Percentiles rank a stretch among this genome's conserved stretches.
phyloP scores from a whole-genome alignment of 2,797 vertebrate genomes.

The Lates japonicus region DNA sequence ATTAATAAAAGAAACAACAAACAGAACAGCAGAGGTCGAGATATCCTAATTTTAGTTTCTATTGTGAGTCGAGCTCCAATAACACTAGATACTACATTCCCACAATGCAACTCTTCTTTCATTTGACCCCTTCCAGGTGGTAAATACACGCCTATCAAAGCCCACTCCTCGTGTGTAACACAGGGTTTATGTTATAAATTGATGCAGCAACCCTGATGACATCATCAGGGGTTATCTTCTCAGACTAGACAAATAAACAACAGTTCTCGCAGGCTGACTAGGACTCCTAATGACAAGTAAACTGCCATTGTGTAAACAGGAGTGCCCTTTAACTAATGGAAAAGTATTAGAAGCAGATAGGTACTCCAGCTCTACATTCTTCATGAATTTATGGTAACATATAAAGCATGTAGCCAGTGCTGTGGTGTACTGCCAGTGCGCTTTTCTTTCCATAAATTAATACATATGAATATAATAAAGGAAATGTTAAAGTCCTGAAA shows the following conservation, averaged over 20 bases:
- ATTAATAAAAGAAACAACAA: neutral
- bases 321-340: conserved; percentile 19
- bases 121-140: neutral
- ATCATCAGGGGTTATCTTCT: neutral
- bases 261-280: neutral
- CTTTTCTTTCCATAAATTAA: conserved; percentile 5
- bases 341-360: neutral
- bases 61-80: neutral
- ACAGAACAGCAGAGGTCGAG: neutral
- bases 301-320: neutral
- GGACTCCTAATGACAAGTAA: neutral
- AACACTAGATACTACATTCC: neutral
- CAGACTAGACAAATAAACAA: too few relatives aligned
- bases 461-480: conserved; percentile 2
- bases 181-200: neutral
- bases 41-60: too few relatives aligned
- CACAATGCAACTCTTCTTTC: conserved; percentile 20
- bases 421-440: neutral
- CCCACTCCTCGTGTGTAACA: neutral
- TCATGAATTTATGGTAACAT: neutral
- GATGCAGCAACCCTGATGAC: neutral
- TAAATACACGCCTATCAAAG: neutral
- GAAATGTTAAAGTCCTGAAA: conserved; percentile 51
- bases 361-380: neutral
- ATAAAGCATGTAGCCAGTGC: neutral